A percentile compares a stretch with the other conserved stretches of the same genome.
Evolutionary conservation across 2,113 vertebrate species (phyloP).

Genomic region (Pitta sordida): DNA sequence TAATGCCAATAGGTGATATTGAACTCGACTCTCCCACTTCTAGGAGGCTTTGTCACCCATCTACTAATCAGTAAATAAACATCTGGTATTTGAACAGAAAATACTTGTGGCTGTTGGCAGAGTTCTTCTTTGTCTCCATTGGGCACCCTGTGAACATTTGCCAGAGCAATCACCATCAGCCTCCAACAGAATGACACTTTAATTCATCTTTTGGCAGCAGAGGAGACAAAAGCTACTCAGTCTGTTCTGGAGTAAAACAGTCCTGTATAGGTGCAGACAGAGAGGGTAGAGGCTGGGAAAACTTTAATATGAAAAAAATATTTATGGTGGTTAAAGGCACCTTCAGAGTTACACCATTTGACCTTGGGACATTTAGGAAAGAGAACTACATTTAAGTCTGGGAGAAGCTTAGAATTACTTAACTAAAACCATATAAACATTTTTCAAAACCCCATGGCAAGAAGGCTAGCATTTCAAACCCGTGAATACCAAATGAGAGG

Average conservation of each 20-base stretch:
- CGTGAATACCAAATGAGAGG: not conserved
- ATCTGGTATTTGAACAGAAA: not conserved
- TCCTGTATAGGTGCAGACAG: not conserved
- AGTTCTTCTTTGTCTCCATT: not conserved
- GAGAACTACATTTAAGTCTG: not conserved
- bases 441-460: accelerated
- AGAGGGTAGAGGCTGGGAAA: not conserved
- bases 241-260: not conserved
- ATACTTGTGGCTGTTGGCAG: not conserved
- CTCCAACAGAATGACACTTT: not conserved
- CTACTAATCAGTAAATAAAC: not conserved
- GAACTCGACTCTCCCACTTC: not conserved
- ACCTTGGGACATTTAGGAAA: not conserved
- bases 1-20: not conserved
- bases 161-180: not conserved
- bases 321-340: not conserved
- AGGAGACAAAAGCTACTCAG: not conserved
- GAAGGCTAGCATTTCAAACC: not conserved
- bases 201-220: not conserved
- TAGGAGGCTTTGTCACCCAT: not conserved
- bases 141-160: not conserved
- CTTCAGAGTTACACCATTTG: not conserved
- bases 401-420: not conserved
- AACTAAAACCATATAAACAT: not conserved
- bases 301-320: not conserved